These are phyloP conservation scores for Panagrolaimus sp. DNA, from an alignment of 1,140 invertebrate species.

Conservation along the genomic window DNA sequence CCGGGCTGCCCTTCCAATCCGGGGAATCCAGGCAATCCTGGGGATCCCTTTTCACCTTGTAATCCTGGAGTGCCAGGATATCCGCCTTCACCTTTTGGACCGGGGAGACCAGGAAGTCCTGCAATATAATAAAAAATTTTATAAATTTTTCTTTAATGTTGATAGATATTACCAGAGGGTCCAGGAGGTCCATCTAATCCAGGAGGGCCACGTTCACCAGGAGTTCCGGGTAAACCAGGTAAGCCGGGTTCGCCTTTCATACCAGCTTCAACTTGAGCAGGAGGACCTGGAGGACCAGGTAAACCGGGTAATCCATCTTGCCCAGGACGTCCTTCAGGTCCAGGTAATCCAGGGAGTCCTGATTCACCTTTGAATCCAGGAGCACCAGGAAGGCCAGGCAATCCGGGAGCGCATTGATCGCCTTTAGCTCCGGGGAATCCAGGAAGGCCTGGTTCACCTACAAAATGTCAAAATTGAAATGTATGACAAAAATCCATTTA, in stretches of 20 bases:
- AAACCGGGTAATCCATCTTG: constrained; percentile 43
- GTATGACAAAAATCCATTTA: too few relatives aligned
- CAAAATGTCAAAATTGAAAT: not conserved
- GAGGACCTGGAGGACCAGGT: constrained; percentile 17
- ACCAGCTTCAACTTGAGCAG: constrained; percentile 22
- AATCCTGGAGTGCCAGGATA: constrained; percentile 47
- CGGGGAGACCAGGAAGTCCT: constrained; percentile 55
- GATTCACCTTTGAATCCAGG: constrained; percentile 37
- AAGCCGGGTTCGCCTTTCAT: constrained; percentile 59
- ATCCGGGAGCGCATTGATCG: constrained; percentile 47
- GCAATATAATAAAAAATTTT: too few relatives aligned
- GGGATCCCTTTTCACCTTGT: constrained; percentile 46
- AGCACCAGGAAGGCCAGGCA: constrained; percentile 50
- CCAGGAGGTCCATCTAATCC: constrained; percentile 60
- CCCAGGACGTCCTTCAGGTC: constrained; percentile 44
- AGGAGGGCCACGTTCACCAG: constrained; percentile 39
- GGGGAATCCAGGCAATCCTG: constrained; percentile 30
- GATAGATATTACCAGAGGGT: constrained; percentile 62
- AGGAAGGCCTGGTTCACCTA: constrained; percentile 25
- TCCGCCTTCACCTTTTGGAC: constrained; percentile 46
- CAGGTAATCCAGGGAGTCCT: constrained; percentile 42
- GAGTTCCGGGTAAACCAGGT: constrained; percentile 59
- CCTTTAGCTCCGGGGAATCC: constrained; percentile 43
- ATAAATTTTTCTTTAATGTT: too few relatives aligned
- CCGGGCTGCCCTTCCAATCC: constrained; percentile 19